Evolutionary conservation across 2,797 vertebrate species (phyloP).

Genomic region (Cossypha heuglini): DNA sequence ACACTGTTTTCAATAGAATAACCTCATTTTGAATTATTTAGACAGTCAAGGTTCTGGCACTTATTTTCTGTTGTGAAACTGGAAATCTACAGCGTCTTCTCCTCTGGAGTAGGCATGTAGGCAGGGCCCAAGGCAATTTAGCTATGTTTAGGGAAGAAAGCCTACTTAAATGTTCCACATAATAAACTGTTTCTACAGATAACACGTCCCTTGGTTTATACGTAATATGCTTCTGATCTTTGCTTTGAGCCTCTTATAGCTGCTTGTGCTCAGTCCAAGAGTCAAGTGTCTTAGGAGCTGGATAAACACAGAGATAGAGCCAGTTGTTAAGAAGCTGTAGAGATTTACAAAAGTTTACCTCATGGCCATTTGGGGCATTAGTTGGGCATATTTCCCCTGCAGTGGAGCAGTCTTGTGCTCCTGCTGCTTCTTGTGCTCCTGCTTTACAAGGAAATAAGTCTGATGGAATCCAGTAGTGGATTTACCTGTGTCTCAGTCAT

Average conservation of each 20-base stretch:
- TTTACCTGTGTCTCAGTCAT: background rate
- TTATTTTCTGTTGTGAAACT: background rate
- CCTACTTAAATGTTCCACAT: background rate
- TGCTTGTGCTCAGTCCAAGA: constrained; percentile 6
- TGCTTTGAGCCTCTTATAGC: constrained; percentile 22
- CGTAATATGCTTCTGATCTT: background rate
- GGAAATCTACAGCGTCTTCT: background rate
- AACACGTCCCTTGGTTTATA: background rate
- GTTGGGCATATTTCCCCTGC: background rate
- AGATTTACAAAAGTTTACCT: constrained; percentile 15
- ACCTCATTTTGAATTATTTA: background rate
- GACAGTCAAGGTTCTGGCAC: background rate
- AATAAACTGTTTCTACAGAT: constrained; percentile 18
- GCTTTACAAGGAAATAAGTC: background rate
- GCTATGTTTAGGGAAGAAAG: background rate
- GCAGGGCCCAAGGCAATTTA: background rate
- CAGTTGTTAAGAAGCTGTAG: constrained; percentile 11
- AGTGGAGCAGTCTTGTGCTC: background rate
- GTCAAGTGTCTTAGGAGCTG: constrained; percentile 35
- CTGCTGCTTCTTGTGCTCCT: background rate
- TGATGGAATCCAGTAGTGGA: background rate
- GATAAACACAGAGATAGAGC: constrained; percentile 23
- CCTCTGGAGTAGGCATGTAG: background rate
- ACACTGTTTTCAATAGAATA: background rate
- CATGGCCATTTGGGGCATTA: background rate